Evolutionary conservation across 2,113 vertebrate species (phyloP).

Genomic region (Ptilorrhoa leucosticta): DNA sequence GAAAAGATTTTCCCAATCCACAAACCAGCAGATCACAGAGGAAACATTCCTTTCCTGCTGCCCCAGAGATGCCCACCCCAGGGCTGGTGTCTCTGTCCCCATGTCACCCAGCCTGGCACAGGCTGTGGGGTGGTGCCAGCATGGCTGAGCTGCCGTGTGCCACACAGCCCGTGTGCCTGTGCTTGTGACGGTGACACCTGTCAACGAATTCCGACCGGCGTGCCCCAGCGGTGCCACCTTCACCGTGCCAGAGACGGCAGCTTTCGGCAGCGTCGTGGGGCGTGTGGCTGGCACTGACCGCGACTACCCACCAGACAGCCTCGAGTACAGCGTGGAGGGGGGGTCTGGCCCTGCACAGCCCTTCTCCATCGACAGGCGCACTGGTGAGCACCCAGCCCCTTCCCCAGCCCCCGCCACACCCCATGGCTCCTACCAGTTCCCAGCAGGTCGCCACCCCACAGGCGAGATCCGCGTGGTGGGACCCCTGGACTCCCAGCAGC

Average conservation of each 20-base stretch:
- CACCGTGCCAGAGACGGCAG: constrained; percentile 54
- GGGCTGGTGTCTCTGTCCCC: background rate
- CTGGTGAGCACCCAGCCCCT: constrained; percentile 6
- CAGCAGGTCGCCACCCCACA: background rate
- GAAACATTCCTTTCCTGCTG: background rate
- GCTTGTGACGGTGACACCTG: constrained; percentile 65
- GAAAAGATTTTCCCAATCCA: background rate
- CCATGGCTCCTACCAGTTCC: fast-evolving
- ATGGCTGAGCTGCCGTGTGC: fast-evolving
- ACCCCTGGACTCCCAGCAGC: constrained; percentile 50
- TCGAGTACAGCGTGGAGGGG: constrained; percentile 58
- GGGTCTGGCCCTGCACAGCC: background rate
- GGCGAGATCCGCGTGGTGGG: constrained; percentile 58
- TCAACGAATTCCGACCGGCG: constrained; percentile 69
- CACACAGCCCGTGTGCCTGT: constrained; percentile 69
- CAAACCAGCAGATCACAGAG: background rate
- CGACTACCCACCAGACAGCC: constrained; percentile 60
- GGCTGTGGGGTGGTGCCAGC: background rate
- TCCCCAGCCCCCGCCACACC: fast-evolving
- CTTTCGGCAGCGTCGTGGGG: constrained; percentile 44
- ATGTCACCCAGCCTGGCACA: fast-evolving
- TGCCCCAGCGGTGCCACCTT: constrained; percentile 45
- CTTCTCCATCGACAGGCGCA: constrained; percentile 63
- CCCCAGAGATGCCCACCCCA: background rate
- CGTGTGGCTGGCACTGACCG: constrained; percentile 56